These are phyloP conservation scores for Coluber constrictor DNA, from an alignment of 2,797 vertebrate species.

Conservation along the genomic window DNA sequence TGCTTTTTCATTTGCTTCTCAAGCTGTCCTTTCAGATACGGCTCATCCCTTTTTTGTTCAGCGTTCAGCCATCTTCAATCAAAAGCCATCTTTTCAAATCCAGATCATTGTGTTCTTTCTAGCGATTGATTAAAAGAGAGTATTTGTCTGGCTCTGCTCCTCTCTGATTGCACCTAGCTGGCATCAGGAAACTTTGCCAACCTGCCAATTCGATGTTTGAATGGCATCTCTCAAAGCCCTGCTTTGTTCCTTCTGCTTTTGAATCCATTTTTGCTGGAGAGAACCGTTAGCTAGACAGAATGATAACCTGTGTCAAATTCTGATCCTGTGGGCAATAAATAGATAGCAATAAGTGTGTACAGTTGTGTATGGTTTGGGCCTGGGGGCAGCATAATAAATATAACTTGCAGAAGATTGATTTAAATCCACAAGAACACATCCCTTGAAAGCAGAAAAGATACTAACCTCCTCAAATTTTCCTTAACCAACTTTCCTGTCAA, in stretches of 20 bases:
- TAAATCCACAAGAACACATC: background rate
- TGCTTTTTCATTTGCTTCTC: background rate
- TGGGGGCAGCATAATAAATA: background rate
- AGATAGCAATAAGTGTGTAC: background rate
- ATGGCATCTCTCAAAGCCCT: background rate
- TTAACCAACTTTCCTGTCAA: background rate
- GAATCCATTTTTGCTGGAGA: background rate
- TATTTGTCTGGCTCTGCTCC: background rate
- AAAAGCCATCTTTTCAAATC: conserved; percentile 20
- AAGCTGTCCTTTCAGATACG: conserved; percentile 6
- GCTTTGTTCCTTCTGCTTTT: background rate
- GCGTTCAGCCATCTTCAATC: background rate
- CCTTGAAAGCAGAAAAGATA: background rate
- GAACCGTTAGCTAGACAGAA: background rate
- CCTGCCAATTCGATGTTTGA: background rate
- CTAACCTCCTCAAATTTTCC: background rate
- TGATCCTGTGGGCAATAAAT: background rate
- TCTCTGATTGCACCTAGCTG: background rate
- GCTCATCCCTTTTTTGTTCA: conserved; percentile 3
- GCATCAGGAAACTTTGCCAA: background rate
- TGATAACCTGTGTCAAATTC: fast-evolving
- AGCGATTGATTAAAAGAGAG: background rate
- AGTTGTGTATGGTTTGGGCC: background rate
- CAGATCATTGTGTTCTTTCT: conserved; percentile 7
- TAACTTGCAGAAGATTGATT: background rate